Percentiles rank a stretch among this genome's conserved stretches.
phyloP scores from a whole-genome alignment of 2,888 invertebrate species.

The Xestobium rufovillosum region DNA sequence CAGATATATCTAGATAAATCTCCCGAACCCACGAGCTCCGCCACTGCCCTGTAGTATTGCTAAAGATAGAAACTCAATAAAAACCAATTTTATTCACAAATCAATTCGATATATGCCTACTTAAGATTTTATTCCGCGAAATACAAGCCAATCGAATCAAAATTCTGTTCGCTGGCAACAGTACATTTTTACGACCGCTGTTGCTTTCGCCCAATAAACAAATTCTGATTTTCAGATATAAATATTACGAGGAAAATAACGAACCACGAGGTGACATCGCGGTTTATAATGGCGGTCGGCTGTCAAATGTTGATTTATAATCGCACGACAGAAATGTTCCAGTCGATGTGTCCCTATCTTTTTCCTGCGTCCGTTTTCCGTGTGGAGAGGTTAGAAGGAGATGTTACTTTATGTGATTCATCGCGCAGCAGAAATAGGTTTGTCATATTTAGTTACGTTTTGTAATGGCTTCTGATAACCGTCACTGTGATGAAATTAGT shows the following conservation, averaged over 20 bases:
- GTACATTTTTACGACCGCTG: constrained; percentile 14
- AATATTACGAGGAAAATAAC: constrained; percentile 30
- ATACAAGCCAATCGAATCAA: too few species aligned
- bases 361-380: too few species aligned
- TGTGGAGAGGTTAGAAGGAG: too few species aligned
- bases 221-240: constrained; percentile 25
- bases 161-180: constrained; percentile 3
- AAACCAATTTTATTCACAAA: constrained; percentile 5
- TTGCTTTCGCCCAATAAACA: constrained; percentile 11
- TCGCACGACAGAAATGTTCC: constrained; percentile 27
- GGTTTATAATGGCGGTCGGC: constrained; percentile 35
- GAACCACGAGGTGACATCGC: constrained; percentile 36
- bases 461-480: too few species aligned
- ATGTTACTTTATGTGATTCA: too few species aligned
- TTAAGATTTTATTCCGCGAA: constrained; percentile 7
- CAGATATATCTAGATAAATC: too few species aligned
- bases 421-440: too few species aligned
- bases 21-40: too few species aligned
- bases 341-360: too few species aligned
- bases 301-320: constrained; percentile 38
- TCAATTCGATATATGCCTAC: constrained; percentile 7
- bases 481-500: too few species aligned
- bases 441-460: too few species aligned
- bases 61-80: constrained; percentile 2
- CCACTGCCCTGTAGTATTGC: too few species aligned